Conservation (phyloP, 2,888 invertebrate genomes). For the Drosophila prolongata region DNA sequence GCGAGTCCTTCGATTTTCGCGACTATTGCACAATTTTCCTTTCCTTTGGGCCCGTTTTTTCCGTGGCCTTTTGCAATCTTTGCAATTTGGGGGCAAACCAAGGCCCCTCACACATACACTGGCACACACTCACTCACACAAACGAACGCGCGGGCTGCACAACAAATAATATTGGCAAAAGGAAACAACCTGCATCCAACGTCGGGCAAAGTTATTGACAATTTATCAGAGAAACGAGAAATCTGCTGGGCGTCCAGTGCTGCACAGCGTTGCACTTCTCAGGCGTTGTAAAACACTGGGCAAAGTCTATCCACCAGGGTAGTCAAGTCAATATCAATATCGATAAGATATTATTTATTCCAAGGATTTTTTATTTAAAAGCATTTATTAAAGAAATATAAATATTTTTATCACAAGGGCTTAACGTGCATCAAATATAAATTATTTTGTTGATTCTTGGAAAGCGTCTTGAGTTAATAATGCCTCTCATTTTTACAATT, state of each 20-base stretch:
- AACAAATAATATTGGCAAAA: constrained; percentile 47
- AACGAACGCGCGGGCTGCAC: constrained; percentile 49
- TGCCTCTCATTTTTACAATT: no score
- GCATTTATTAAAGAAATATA: no score
- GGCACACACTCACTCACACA: constrained; percentile 21
- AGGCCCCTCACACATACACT: constrained; percentile 33
- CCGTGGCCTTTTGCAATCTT: constrained; percentile 11
- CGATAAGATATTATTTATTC: not conserved
- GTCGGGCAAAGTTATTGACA: constrained; percentile 56
- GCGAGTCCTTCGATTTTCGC: constrained; percentile 64
- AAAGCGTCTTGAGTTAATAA: no score
- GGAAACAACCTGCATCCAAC: constrained; percentile 3
- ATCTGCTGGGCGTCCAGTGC: constrained; percentile 32
- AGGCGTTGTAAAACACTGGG: not conserved
- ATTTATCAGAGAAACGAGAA: constrained; percentile 39
- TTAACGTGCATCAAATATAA: no score
- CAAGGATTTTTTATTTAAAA: no score
- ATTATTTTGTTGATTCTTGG: no score
- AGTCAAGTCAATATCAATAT: not conserved
- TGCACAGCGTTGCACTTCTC: constrained; percentile 7
- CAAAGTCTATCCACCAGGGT: not conserved
- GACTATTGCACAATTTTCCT: constrained; percentile 43
- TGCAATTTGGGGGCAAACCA: constrained; percentile 16
- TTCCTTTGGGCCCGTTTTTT: constrained; percentile 17
- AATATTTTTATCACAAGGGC: no score